These are phyloP conservation scores for Oxycera nigricornis DNA, from an alignment of 2,888 invertebrate genomes.

Conservation along the genomic window DNA sequence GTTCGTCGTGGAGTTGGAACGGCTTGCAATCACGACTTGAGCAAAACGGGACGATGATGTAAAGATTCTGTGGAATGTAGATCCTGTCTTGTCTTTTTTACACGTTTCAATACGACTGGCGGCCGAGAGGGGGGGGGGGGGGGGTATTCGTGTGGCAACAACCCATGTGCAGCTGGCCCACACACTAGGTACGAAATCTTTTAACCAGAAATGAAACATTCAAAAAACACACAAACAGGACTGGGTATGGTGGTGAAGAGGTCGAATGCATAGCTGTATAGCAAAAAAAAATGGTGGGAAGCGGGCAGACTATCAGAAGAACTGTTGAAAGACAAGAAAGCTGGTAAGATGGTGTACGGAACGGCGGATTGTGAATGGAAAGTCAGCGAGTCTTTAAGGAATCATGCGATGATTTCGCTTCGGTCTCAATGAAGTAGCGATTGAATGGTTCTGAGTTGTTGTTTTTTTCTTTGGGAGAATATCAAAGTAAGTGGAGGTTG, in stretches of 20 bases:
- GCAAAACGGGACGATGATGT: background rate
- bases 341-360: background rate
- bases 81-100: constrained; percentile 6
- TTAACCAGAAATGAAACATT: background rate
- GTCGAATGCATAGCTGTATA: background rate
- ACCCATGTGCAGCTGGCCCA: background rate
- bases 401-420: background rate
- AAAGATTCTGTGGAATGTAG: constrained; percentile 1
- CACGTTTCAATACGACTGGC: background rate
- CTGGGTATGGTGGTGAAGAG: background rate
- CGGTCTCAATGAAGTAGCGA: background rate
- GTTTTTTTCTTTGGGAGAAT: no score
- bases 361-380: background rate
- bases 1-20: background rate
- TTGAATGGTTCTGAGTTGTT: no score
- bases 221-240: background rate
- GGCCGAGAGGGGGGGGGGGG: background rate
- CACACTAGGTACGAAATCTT: background rate
- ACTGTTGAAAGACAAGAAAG: background rate
- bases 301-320: background rate
- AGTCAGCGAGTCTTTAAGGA: background rate
- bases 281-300: background rate
- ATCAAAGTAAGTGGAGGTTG: no score
- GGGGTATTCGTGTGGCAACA: background rate
- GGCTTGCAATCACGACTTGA: background rate